phyloP scores from a whole-genome alignment of 2,888 invertebrate genomes.

The Aricia artaxerxes region DNA sequence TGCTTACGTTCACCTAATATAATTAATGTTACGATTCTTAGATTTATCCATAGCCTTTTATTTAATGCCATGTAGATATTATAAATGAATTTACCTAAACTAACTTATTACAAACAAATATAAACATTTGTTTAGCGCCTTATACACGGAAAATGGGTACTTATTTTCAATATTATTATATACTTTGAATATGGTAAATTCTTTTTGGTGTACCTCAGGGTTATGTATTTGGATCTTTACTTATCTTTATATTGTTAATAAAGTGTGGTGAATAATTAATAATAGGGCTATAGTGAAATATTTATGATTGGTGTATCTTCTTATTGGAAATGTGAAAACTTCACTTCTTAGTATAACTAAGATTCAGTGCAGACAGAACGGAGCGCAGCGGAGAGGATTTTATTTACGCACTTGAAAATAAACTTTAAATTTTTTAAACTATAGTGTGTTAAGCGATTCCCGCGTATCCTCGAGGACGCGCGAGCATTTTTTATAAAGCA shows the following conservation, averaged over 20 bases:
- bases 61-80: neutral
- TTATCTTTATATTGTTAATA: neutral
- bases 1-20: neutral
- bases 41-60: neutral
- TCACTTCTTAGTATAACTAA: neutral
- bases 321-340: neutral
- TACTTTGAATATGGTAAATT: neutral
- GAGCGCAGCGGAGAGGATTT: too few relatives aligned
- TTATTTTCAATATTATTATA: neutral
- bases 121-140: conserved; percentile 14
- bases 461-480: too few relatives aligned
- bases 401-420: too few relatives aligned
- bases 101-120: conserved; percentile 1
- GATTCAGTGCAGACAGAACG: too few relatives aligned
- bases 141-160: conserved; percentile 18
- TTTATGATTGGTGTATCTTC: neutral
- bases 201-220: neutral
- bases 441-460: too few relatives aligned
- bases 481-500: too few relatives aligned
- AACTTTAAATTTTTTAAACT: too few relatives aligned
- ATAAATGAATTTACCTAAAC: neutral
- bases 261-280: neutral
- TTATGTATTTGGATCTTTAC: neutral
- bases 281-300: neutral
- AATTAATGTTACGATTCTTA: neutral